These are phyloP conservation scores for Microctenopoma steveboyesi DNA, from an alignment of 2,797 vertebrate species.

Conservation along the genomic window DNA sequence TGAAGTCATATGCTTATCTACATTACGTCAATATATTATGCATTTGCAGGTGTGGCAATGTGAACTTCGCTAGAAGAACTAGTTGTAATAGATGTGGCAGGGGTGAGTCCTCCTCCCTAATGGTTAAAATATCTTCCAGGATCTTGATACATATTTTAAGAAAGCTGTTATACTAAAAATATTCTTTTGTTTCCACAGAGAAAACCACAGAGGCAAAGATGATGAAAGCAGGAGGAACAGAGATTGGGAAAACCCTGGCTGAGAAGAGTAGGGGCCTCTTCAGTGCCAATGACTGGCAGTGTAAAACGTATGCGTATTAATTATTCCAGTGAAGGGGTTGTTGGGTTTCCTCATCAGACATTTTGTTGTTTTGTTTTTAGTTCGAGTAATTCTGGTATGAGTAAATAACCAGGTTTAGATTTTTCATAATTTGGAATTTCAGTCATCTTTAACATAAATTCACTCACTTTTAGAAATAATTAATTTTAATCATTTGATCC, in stretches of 20 bases:
- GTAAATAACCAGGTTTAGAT: too few relatives aligned
- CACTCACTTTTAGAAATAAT: neutral
- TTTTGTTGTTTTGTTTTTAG: neutral
- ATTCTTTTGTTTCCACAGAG: constrained; percentile 77
- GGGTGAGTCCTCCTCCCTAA: constrained; percentile 77
- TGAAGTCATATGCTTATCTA: neutral
- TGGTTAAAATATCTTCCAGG: neutral
- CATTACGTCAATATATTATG: neutral
- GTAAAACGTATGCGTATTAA: constrained; percentile 90
- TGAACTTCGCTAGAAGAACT: constrained; percentile 97
- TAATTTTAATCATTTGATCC: neutral
- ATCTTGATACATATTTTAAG: neutral
- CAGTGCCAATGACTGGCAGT: constrained; percentile 99
- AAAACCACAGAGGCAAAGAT: constrained; percentile 98
- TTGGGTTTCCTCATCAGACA: neutral
- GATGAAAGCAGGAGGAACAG: constrained; percentile 99
- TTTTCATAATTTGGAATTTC: neutral
- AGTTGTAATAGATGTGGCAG: constrained; percentile 96
- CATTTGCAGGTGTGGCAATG: constrained; percentile 91
- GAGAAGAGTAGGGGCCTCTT: constrained; percentile 98
- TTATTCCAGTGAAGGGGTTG: neutral
- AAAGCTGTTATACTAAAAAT: neutral
- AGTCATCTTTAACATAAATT: neutral
- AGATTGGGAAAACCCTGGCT: constrained; percentile 97
- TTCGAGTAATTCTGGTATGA: neutral